These are phyloP conservation scores for Sphaeridia pumilis DNA, from an alignment of 2,888 invertebrate species.

Conservation along the genomic window DNA sequence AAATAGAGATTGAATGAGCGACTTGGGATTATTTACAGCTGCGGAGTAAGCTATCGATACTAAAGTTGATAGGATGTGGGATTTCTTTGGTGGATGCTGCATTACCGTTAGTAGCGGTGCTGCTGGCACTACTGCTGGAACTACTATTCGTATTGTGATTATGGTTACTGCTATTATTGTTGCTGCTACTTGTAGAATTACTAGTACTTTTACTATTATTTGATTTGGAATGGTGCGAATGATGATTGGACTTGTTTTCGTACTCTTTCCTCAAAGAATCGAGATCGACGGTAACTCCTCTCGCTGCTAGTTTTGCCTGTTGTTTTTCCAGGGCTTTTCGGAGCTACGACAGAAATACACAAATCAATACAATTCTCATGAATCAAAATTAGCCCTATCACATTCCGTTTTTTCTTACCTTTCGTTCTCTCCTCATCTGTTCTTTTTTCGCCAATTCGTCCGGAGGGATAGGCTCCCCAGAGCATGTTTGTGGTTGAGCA, in stretches of 20 bases:
- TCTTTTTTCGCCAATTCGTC: constrained; percentile 75
- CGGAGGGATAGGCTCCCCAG: constrained; percentile 91
- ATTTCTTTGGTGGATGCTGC: constrained; percentile 14
- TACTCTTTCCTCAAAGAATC: constrained; percentile 75
- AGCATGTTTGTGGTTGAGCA: constrained; percentile 94
- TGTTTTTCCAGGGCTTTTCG: constrained; percentile 83
- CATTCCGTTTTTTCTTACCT: too few relatives aligned
- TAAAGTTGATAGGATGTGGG: constrained; percentile 21
- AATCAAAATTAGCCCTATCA: too few relatives aligned
- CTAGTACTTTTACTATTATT: constrained; percentile 1
- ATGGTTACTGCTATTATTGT: constrained; percentile 7
- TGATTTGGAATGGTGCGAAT: not conserved
- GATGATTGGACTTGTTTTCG: constrained; percentile 11
- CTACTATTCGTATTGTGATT: constrained; percentile 1
- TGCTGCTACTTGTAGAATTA: constrained; percentile 1
- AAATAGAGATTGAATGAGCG: too few relatives aligned
- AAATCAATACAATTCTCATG: not conserved
- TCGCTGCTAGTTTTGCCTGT: constrained; percentile 67
- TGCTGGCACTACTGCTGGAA: not conserved
- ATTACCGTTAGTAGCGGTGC: not conserved
- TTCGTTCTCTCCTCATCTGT: constrained; percentile 76
- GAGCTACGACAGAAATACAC: constrained; percentile 44
- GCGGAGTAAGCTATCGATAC: constrained; percentile 24
- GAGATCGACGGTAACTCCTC: constrained; percentile 72
- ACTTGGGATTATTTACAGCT: constrained; percentile 11